Evolutionary conservation across 2,888 invertebrate species (phyloP).

Genomic region (Leptopterna dolabrata): DNA sequence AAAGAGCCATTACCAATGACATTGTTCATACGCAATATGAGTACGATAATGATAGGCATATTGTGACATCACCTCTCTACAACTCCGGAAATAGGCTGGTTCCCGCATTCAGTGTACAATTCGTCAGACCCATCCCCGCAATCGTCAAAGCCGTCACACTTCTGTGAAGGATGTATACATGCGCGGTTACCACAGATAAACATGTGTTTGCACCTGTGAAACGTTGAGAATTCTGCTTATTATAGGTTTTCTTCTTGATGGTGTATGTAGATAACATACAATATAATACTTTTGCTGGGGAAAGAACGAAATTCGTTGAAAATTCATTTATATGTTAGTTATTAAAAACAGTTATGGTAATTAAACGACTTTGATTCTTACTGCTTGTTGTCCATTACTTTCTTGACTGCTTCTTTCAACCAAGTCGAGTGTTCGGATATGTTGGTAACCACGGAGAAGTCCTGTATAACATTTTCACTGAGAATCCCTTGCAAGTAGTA

Average conservation of each 20-base stretch:
- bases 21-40: too few relatives aligned
- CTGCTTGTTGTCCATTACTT: neutral
- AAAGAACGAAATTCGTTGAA: too few relatives aligned
- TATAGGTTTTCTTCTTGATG: too few relatives aligned
- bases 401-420: neutral
- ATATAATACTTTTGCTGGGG: too few relatives aligned
- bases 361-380: neutral
- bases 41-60: too few relatives aligned
- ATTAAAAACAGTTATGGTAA: too few relatives aligned
- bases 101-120: slow-evolving; percentile 3
- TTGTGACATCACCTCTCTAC: too few relatives aligned
- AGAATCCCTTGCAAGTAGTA: slow-evolving; percentile 26
- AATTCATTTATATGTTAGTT: too few relatives aligned
- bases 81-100: neutral
- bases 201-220: neutral
- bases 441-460: slow-evolving; percentile 34
- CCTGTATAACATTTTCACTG: neutral
- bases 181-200: slow-evolving; percentile 16
- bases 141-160: slow-evolving; percentile 27
- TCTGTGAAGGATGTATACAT: neutral
- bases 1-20: too few relatives aligned
- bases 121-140: slow-evolving; percentile 39
- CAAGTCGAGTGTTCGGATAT: slow-evolving; percentile 19
- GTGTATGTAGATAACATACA: too few relatives aligned
- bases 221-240: too few relatives aligned